A percentile compares a stretch with the other conserved stretches of the same genome.
Conservation (phyloP, 1,140 invertebrate species). For the Pteromalus puparum region DNA sequence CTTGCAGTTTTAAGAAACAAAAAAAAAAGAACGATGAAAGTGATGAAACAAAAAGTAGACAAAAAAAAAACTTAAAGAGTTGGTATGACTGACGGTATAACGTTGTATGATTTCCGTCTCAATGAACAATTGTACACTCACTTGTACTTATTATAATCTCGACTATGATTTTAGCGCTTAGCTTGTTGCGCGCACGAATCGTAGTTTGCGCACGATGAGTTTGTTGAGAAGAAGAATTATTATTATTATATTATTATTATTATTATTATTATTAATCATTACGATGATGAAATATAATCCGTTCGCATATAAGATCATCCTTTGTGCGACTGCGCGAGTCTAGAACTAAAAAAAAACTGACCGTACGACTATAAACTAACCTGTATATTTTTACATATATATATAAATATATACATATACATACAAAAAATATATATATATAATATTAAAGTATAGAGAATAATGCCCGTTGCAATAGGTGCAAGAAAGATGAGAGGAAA, state of each 20-base stretch:
- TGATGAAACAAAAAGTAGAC: slow-evolving; percentile 17
- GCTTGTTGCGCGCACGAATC: slow-evolving; percentile 8
- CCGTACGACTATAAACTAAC: slow-evolving; percentile 70
- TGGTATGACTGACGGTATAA: slow-evolving; percentile 41
- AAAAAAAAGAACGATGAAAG: slow-evolving; percentile 30
- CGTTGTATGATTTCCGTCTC: slow-evolving; percentile 4
- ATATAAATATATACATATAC: slow-evolving; percentile 52
- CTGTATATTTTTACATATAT: slow-evolving; percentile 74
- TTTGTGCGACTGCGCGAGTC: slow-evolving; percentile 55
- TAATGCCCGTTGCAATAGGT: slow-evolving; percentile 47
- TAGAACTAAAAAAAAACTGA: slow-evolving; percentile 63
- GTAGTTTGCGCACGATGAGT: slow-evolving; percentile 23
- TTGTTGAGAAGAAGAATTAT: slow-evolving; percentile 25
- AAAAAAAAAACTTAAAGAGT: slow-evolving; percentile 26
- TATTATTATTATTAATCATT: slow-evolving; percentile 32
- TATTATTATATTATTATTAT: slow-evolving; percentile 36
- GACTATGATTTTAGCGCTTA: slow-evolving; percentile 35
- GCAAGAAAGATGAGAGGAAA: slow-evolving; percentile 47
- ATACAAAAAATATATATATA: slow-evolving; percentile 37
- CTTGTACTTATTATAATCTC: slow-evolving; percentile 18
- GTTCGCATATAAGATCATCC: slow-evolving; percentile 34
- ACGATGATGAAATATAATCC: slow-evolving; percentile 20
- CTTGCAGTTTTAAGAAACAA: slow-evolving; percentile 21
- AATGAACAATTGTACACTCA: slow-evolving; percentile 15
- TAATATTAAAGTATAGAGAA: slow-evolving; percentile 39